Conservation (phyloP, 2,113 vertebrate genomes). For the Diadophis punctatus region DNA sequence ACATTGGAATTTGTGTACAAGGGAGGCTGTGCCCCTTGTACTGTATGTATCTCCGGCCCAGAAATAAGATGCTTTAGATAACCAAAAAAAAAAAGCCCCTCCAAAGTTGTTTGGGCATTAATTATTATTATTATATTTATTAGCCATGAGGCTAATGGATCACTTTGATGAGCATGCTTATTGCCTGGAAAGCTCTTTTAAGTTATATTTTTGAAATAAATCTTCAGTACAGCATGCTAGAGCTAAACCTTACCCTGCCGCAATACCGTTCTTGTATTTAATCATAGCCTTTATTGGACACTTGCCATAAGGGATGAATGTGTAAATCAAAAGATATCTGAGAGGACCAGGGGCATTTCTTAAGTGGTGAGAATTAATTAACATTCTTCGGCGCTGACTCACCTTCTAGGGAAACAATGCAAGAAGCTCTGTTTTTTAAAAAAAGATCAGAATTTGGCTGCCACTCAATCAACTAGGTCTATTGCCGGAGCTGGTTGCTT, state of each 20-base stretch:
- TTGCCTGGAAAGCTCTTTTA: not conserved
- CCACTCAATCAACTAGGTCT: not conserved
- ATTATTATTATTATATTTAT: not conserved
- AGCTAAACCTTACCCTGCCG: not conserved
- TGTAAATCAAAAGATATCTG: not conserved
- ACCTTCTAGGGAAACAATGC: not conserved
- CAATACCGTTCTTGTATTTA: not conserved
- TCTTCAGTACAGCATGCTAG: not conserved
- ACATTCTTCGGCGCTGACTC: not conserved
- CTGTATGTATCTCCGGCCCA: not conserved
- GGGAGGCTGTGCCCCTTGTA: not conserved
- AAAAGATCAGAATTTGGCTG: not conserved
- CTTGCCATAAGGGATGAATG: not conserved
- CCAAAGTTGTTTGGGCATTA: no score
- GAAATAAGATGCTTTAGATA: not conserved
- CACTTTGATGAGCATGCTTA: not conserved
- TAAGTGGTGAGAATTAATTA: not conserved
- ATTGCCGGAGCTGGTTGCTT: not conserved
- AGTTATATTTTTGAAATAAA: not conserved
- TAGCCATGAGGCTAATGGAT: not conserved
- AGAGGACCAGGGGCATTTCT: not conserved
- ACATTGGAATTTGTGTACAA: not conserved
- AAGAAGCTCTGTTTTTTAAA: not conserved
- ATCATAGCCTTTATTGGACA: not conserved
- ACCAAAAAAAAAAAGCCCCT: not conserved